Evolutionary conservation across 2,797 vertebrate genomes (phyloP).

Genomic region (Microctenopoma steveboyesi): DNA sequence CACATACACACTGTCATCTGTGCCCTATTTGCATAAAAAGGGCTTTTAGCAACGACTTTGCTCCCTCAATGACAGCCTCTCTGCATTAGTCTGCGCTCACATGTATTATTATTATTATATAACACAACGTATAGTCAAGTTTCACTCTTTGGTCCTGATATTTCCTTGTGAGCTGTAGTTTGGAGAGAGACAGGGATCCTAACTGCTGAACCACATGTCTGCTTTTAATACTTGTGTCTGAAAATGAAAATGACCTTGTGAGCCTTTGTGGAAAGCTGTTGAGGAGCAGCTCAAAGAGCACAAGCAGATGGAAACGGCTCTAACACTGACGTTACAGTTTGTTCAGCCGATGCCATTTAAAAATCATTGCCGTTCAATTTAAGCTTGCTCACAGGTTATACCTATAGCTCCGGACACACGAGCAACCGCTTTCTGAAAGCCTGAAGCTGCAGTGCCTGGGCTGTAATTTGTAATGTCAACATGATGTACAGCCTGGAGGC

Average conservation of each 20-base stretch:
- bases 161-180: too few relatives aligned
- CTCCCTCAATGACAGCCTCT: conserved; percentile 70
- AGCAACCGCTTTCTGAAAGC: conserved; percentile 27
- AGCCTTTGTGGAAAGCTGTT: background rate
- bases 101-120: background rate
- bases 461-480: conserved; percentile 66
- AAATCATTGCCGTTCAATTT: conserved; percentile 46
- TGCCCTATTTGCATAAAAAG: conserved; percentile 72
- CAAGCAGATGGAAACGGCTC: conserved; percentile 4
- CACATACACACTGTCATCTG: conserved; percentile 63
- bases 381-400: conserved; percentile 29
- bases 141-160: too few relatives aligned
- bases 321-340: conserved; percentile 6
- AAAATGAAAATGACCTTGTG: conserved; percentile 3
- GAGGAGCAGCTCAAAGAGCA: background rate
- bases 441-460: conserved; percentile 26
- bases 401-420: conserved; percentile 34
- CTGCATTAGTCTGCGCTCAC: conserved; percentile 54
- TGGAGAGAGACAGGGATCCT: conserved; percentile 15
- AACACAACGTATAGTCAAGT: too few relatives aligned
- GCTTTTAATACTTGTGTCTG: background rate
- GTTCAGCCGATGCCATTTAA: conserved; percentile 13
- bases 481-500: conserved; percentile 64
- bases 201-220: background rate
- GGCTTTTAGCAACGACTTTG: conserved; percentile 77